A percentile compares a stretch with the other conserved stretches of the same genome.
Conservation (phyloP, 2,797 vertebrate species). For the Coccyzus lansbergi region DNA sequence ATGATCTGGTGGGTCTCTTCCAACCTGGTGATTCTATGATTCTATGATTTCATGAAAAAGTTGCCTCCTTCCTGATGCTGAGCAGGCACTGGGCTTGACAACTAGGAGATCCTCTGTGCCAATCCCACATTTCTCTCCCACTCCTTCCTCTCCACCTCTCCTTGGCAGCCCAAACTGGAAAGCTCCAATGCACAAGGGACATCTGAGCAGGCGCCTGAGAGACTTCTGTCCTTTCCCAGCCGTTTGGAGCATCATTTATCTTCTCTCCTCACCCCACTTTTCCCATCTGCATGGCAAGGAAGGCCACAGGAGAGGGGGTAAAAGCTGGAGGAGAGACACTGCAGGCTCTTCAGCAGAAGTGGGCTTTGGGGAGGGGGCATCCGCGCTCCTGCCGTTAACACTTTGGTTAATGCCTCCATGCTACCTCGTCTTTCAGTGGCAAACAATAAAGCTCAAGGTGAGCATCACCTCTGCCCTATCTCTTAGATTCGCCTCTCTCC, state of each 20-base stretch:
- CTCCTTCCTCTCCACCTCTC: accelerated
- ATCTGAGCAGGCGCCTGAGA: not conserved
- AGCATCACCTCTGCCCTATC: constrained; percentile 60
- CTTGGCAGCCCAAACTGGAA: not conserved
- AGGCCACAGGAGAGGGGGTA: accelerated
- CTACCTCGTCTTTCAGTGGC: not conserved
- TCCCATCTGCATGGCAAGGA: accelerated
- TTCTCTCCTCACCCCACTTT: not conserved
- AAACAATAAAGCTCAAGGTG: constrained; percentile 59
- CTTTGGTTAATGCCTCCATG: not conserved
- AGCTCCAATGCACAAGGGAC: not conserved
- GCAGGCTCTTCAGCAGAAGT: not conserved
- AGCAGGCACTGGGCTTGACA: not conserved
- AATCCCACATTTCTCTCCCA: not conserved
- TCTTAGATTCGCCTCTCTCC: constrained; percentile 42
- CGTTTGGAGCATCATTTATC: not conserved
- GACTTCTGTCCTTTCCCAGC: not conserved
- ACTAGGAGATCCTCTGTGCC: not conserved
- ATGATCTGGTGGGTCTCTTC: no score
- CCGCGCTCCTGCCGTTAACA: not conserved
- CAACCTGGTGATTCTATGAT: no score
- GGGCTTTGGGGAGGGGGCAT: not conserved
- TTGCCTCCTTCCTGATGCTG: not conserved
- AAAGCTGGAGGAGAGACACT: not conserved
- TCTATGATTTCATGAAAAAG: accelerated